Evolutionary conservation across 2,797 vertebrate species (phyloP).

Genomic region (Dallia pectoralis): DNA sequence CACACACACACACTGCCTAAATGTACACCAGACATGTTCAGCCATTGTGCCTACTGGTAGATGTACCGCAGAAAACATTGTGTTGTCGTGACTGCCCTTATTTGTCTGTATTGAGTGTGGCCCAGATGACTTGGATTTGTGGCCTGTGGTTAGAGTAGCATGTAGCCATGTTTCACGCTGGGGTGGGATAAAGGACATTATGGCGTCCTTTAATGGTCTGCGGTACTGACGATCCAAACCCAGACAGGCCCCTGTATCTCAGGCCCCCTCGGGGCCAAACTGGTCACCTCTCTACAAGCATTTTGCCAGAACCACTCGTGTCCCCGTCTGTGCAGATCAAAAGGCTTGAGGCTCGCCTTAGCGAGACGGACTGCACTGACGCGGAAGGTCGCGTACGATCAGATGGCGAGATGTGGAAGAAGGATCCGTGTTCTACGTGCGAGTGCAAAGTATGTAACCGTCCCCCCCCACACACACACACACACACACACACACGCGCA

Average conservation of each 20-base stretch:
- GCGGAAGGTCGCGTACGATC: conserved; percentile 75
- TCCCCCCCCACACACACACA: too few relatives aligned
- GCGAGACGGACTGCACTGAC: conserved; percentile 86
- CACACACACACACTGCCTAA: not conserved
- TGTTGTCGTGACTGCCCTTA: not conserved
- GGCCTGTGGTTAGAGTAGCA: conserved; percentile 18
- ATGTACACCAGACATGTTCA: not conserved
- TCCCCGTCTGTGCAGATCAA: conserved; percentile 82
- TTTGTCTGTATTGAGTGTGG: conserved; percentile 10
- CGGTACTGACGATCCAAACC: conserved; percentile 24
- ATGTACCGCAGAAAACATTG: not conserved
- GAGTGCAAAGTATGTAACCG: conserved; percentile 88
- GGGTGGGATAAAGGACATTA: conserved; percentile 19
- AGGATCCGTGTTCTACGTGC: conserved; percentile 84
- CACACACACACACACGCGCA: not conserved
- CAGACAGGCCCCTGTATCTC: conserved; percentile 23
- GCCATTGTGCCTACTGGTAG: not conserved
- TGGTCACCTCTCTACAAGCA: not conserved
- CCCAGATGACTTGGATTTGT: conserved; percentile 24
- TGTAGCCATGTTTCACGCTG: conserved; percentile 19
- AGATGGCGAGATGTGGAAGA: conserved; percentile 85
- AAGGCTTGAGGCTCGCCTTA: conserved; percentile 91
- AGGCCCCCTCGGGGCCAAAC: not conserved
- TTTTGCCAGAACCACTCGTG: not conserved
- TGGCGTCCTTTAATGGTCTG: conserved; percentile 42